Percentiles rank a stretch among this genome's conserved stretches.
phyloP scores from a whole-genome alignment of 2,797 vertebrate genomes.

The Enteromius treurensis region DNA sequence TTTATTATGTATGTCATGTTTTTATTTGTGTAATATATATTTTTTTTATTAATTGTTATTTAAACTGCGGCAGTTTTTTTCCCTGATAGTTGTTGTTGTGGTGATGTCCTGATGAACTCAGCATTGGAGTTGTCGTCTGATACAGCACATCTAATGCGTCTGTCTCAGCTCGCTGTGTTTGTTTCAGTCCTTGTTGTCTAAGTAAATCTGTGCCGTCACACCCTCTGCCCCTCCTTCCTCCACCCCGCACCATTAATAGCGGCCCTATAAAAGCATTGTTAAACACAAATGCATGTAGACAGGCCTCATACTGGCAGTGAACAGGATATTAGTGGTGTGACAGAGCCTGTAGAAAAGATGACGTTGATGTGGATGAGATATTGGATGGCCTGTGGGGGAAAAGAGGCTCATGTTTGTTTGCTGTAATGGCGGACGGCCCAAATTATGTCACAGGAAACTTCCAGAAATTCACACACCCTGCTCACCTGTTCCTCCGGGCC shows the following conservation, averaged over 20 bases:
- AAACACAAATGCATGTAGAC: constrained; percentile 42
- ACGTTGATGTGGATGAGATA: background rate
- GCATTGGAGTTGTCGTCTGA: background rate
- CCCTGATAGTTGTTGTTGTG: background rate
- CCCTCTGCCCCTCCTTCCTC: constrained; percentile 10
- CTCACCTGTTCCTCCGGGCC: background rate
- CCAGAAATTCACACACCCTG: background rate
- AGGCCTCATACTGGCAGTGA: constrained; percentile 11
- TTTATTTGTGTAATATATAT: background rate
- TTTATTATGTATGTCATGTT: background rate
- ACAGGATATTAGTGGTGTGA: constrained; percentile 30
- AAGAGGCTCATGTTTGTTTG: background rate
- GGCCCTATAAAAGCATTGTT: background rate
- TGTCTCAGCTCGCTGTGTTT: constrained; percentile 1
- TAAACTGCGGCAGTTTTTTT: background rate
- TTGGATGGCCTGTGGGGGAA: background rate
- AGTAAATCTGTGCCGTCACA: background rate
- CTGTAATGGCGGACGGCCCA: background rate
- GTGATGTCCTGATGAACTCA: background rate
- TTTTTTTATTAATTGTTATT: background rate
- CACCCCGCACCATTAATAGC: constrained; percentile 9
- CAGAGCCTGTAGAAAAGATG: background rate
- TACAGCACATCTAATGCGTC: constrained; percentile 7
- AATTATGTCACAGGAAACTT: constrained; percentile 6
- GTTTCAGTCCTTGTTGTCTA: background rate